Evolutionary conservation across 2,113 vertebrate genomes (phyloP), one percentile per base, ranked within the genome.

Genomic region (Paraplagusia blochii): DNA sequence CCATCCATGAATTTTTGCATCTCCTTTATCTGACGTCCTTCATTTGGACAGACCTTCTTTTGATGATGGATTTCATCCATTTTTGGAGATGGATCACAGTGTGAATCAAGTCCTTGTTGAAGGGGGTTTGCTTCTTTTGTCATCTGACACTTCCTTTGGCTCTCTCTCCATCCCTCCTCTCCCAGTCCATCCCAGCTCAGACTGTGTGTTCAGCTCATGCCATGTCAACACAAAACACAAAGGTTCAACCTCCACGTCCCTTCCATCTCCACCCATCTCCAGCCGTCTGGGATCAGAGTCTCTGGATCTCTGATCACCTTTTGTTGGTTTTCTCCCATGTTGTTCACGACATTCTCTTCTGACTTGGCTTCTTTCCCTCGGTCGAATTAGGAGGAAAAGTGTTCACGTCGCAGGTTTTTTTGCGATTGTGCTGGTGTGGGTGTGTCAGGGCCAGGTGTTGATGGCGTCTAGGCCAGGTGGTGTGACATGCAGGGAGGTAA

Each of bases 301-400:
- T 69, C 44, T 80, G 80, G 77, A 47, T 40, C 53, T 70, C 85
- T 87, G 58, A 44, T 81, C 83, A 77, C 69, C 35, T 84, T 86
- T 52, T 50, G 69, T 89, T 88, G 57, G 40, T 69, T 75, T 80
- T 53, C 59, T 63, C 66, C 81, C 86, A 84, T 82, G 72, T 82
- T 84, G 72, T 71, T 81, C 85, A 87, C 87, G 74, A 76, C 82
- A 76, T 90, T 88, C 74, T 80, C 65, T 87, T 89, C 86, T 82
- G 84, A 88, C 85, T 85, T 85, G 86, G 85, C 86, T 83, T 88
- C 86, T 85, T 83, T 88, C 81, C 83, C 82, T 87, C 83, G 81
- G 77, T 82, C 77, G 74, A 81, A 81, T 76, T 81, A 83, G 76
- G 83, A 80, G 84, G 79, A 69, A 69, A 68, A 69, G 80, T 74